Percentiles rank a stretch among this genome's conserved stretches.
These are phyloP conservation scores for Notarius lentiginosus DNA, from an alignment of 2,113 vertebrate genomes.

Conservation along the genomic window DNA sequence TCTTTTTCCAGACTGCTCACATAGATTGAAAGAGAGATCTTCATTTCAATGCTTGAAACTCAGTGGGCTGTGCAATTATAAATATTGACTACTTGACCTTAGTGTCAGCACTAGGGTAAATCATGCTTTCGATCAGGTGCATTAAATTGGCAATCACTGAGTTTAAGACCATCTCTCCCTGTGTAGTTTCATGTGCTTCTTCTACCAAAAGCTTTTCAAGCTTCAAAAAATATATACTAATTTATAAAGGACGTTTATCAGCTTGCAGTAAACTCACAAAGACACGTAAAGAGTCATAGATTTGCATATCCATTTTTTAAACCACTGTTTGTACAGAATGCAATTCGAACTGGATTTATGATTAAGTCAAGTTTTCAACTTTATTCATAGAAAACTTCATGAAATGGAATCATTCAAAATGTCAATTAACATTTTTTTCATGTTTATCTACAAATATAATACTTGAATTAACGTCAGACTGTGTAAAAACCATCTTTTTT, in stretches of 20 bases:
- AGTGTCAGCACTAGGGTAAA: conserved; percentile 48
- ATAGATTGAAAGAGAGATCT: conserved; percentile 29
- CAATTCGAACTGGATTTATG: neutral
- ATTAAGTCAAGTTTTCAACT: neutral
- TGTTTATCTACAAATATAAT: neutral
- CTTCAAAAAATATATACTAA: conserved; percentile 14
- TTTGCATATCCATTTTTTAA: neutral
- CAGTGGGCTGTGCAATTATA: conserved; percentile 51
- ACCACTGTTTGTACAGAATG: neutral
- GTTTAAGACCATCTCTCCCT: conserved; percentile 25
- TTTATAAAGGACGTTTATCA: neutral
- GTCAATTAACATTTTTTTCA: neutral
- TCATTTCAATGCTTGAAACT: conserved; percentile 28
- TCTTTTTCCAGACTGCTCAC: conserved; percentile 21
- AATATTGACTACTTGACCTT: conserved; percentile 56
- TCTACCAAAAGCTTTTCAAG: conserved; percentile 22
- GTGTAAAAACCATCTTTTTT: conserved; percentile 41
- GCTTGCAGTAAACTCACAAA: neutral
- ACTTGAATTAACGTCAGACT: conserved; percentile 32
- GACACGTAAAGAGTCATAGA: neutral
- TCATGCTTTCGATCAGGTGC: conserved; percentile 51
- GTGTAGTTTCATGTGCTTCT: conserved; percentile 21
- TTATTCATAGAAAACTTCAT: neutral
- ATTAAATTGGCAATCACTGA: conserved; percentile 41
- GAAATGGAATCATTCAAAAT: neutral